phyloP scores from a whole-genome alignment of 1,140 invertebrate species.

The Brachionus plicatilis region DNA sequence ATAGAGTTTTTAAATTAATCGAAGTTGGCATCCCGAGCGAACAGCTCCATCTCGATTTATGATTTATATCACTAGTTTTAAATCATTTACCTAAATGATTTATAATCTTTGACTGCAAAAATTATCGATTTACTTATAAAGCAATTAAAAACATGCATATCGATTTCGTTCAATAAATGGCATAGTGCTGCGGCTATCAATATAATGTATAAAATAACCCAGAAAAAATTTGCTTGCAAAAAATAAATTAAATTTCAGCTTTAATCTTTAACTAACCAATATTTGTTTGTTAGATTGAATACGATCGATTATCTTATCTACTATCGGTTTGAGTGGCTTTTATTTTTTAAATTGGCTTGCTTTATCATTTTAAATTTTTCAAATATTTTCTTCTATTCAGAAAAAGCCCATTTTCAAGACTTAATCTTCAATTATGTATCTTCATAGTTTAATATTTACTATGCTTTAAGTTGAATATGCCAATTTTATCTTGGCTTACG shows the following conservation, averaged over 20 bases:
- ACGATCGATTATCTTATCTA: slow-evolving; percentile 1
- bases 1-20: background rate
- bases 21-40: background rate
- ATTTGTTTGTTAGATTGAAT: background rate
- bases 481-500: background rate
- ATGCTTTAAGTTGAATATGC: background rate
- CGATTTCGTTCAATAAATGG: background rate
- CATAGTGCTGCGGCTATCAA: background rate
- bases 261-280: background rate
- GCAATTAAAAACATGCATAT: background rate
- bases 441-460: background rate
- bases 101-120: background rate
- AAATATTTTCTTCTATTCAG: background rate
- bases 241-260: background rate
- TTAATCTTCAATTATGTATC: background rate
- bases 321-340: background rate
- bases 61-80: background rate
- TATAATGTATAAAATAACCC: background rate
- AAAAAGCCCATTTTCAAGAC: background rate
- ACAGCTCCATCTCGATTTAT: background rate
- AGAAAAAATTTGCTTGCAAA: background rate
- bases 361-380: background rate
- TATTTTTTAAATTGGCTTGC: background rate
- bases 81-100: background rate
- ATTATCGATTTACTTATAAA: background rate